These are phyloP conservation scores for Pluvialis apricaria DNA, from an alignment of 2,113 vertebrate species.

Conservation along the genomic window DNA sequence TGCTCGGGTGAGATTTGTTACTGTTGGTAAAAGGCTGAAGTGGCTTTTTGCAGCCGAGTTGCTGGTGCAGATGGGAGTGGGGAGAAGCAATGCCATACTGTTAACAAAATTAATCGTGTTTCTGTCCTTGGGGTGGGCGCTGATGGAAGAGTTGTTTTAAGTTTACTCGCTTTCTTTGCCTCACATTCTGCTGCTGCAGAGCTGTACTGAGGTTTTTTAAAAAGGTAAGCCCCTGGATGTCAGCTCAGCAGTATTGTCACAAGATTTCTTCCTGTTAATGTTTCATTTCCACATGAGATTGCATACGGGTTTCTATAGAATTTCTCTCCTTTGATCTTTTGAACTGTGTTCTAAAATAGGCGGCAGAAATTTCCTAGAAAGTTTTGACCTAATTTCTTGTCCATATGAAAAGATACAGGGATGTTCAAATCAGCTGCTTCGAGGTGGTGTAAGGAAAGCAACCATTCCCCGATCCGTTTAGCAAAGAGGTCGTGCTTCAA, in stretches of 20 bases:
- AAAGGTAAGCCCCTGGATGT: background rate
- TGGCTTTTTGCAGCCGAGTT: background rate
- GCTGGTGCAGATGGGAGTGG: background rate
- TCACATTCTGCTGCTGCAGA: background rate
- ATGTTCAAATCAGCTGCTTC: background rate
- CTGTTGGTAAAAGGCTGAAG: background rate
- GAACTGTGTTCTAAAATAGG: background rate
- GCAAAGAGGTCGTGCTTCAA: background rate
- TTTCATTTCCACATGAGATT: background rate
- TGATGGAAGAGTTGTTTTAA: background rate
- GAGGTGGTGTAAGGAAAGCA: background rate
- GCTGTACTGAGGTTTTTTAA: background rate
- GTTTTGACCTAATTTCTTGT: conserved; percentile 50
- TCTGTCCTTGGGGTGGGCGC: background rate
- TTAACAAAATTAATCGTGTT: background rate
- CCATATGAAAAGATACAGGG: background rate
- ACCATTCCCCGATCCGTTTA: background rate
- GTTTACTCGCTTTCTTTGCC: background rate
- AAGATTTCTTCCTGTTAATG: background rate
- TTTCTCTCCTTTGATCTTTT: conserved; percentile 16
- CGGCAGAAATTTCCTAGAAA: conserved; percentile 42
- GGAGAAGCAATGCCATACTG: rapidly evolving
- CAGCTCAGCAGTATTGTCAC: background rate
- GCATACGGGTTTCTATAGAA: background rate
- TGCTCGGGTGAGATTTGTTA: background rate